Percentiles rank a stretch among this genome's conserved stretches.
These are phyloP conservation scores for Yasuhikotakia modesta DNA, from an alignment of 2,797 vertebrate genomes.

Conservation along the genomic window DNA sequence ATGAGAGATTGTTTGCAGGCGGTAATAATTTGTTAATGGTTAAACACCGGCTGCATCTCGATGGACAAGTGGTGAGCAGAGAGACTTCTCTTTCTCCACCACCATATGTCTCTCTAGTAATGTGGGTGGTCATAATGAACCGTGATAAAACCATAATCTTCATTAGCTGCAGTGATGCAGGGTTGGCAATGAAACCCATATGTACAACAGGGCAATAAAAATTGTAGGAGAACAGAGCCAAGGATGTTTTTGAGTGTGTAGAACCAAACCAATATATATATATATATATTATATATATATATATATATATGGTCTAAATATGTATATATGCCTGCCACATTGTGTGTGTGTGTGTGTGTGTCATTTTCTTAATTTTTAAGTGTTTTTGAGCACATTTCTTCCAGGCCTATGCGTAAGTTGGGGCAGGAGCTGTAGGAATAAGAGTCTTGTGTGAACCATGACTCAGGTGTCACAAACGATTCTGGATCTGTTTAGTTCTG, in stretches of 20 bases:
- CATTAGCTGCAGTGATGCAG: constrained; percentile 25
- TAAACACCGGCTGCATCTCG: constrained; percentile 22
- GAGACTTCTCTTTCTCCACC: neutral
- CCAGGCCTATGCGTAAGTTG: neutral
- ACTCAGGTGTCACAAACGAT: neutral
- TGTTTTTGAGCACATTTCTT: neutral
- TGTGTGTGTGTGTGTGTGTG: too few relatives aligned
- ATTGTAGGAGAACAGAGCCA: constrained; percentile 11
- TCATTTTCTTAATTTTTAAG: neutral
- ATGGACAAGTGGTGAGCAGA: neutral
- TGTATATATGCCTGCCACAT: too few relatives aligned
- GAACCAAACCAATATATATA: too few relatives aligned
- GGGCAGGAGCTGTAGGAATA: neutral
- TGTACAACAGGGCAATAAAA: constrained; percentile 14
- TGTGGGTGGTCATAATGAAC: constrained; percentile 37
- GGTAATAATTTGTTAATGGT: constrained; percentile 46
- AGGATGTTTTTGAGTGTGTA: too few relatives aligned
- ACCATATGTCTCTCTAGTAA: constrained; percentile 35
- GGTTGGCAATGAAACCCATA: constrained; percentile 26
- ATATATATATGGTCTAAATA: too few relatives aligned
- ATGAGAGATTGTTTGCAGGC: constrained; percentile 39
- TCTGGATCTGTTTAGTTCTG: neutral
- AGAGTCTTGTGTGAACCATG: neutral
- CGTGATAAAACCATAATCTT: constrained; percentile 36
- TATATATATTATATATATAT: too few relatives aligned